phyloP scores from a whole-genome alignment of 2,113 vertebrate genomes.

The Steatornis caripensis region DNA sequence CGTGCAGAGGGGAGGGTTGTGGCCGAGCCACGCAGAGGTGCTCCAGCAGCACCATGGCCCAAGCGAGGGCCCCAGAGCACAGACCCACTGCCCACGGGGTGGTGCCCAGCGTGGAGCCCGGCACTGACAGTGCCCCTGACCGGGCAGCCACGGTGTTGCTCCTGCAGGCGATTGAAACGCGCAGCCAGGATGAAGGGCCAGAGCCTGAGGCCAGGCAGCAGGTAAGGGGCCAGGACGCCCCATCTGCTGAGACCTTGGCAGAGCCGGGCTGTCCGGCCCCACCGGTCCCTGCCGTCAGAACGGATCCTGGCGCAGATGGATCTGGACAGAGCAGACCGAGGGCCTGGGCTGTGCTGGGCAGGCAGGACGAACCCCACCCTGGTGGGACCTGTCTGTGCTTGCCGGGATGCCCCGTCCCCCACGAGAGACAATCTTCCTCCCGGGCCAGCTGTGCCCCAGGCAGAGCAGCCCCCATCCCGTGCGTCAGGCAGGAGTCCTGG shows the following conservation, averaged over 20 bases:
- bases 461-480: background rate
- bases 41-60: background rate
- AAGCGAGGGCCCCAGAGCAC: accelerated
- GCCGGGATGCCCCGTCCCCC: background rate
- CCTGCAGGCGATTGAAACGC: constrained; percentile 72
- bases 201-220: constrained; percentile 40
- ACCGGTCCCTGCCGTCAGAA: accelerated
- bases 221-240: constrained; percentile 68
- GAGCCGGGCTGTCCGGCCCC: background rate
- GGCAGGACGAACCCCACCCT: background rate
- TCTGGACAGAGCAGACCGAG: background rate
- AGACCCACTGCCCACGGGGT: accelerated
- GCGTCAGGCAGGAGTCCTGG: background rate
- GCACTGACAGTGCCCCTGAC: background rate
- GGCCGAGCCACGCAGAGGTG: background rate
- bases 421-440: background rate
- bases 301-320: background rate
- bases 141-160: constrained; percentile 40
- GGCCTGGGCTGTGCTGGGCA: background rate
- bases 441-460: background rate
- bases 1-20: accelerated
- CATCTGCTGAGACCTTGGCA: background rate
- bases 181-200: constrained; percentile 38
- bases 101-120: too few relatives aligned
- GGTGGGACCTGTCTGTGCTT: background rate